Percentiles rank a stretch among this genome's conserved stretches.
Evolutionary conservation across 2,797 vertebrate species (phyloP).

Genomic region (Centropyge bicolor): DNA sequence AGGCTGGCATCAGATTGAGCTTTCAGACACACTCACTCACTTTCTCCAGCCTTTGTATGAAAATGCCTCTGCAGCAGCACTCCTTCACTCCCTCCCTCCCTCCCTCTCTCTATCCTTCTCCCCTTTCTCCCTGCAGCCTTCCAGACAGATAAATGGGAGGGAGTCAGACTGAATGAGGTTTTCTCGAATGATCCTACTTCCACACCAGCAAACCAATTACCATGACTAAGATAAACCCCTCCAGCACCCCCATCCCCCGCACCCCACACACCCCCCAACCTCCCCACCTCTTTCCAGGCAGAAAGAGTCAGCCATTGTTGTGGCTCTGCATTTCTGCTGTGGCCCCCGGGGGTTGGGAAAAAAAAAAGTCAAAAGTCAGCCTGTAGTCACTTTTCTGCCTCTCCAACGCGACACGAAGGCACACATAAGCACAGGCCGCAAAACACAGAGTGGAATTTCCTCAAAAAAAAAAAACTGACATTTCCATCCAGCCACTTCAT

Average conservation of each 20-base stretch:
- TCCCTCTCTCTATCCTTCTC: slow-evolving; percentile 50
- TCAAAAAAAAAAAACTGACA: slow-evolving; percentile 66
- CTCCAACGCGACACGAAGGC: slow-evolving; percentile 59
- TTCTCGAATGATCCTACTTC: slow-evolving; percentile 87
- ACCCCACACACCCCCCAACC: neutral
- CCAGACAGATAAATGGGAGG: slow-evolving; percentile 86
- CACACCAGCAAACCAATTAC: slow-evolving; percentile 88
- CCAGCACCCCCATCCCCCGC: slow-evolving; percentile 52
- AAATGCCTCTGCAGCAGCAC: slow-evolving; percentile 77
- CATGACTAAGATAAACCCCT: slow-evolving; percentile 88
- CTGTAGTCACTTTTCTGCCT: slow-evolving; percentile 76
- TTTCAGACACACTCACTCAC: slow-evolving; percentile 72
- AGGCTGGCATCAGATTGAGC: slow-evolving; percentile 79
- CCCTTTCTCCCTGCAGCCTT: slow-evolving; percentile 73
- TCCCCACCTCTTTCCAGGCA: slow-evolving; percentile 70
- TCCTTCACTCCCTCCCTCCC: slow-evolving; percentile 44
- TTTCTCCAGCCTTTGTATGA: slow-evolving; percentile 78
- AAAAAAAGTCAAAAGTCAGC: slow-evolving; percentile 77
- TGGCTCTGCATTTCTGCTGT: slow-evolving; percentile 60
- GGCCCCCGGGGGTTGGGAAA: slow-evolving; percentile 42
- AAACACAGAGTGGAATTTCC: slow-evolving; percentile 52
- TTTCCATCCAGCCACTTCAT: slow-evolving; percentile 82
- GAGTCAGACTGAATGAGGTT: slow-evolving; percentile 86
- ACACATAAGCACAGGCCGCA: slow-evolving; percentile 48
- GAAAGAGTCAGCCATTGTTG: slow-evolving; percentile 79